Conservation (phyloP, 2,113 vertebrate genomes). For the Eulemur macaco region DNA sequence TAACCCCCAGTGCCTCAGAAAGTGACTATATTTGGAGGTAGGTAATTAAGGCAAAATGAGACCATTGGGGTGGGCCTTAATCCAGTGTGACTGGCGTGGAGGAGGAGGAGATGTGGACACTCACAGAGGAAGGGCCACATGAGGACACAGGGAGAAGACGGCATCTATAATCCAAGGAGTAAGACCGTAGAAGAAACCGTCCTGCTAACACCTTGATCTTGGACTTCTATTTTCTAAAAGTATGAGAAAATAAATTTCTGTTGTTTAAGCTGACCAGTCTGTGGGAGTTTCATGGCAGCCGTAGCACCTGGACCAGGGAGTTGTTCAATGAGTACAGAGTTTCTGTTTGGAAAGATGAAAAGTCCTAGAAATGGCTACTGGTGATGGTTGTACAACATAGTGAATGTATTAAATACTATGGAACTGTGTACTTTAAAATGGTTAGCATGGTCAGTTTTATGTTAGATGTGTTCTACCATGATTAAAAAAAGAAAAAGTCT, state of each 20-base stretch:
- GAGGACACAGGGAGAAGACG: accelerated
- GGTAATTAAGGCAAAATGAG: not conserved
- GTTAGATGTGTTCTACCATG: not conserved
- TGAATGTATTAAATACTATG: not conserved
- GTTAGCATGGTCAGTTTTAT: not conserved
- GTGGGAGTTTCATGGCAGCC: not conserved
- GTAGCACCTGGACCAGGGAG: not conserved
- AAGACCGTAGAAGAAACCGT: not conserved
- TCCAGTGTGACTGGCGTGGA: not conserved
- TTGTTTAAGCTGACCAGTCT: not conserved
- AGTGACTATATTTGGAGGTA: not conserved
- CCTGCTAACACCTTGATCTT: not conserved
- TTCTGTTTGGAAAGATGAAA: not conserved
- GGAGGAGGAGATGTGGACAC: not conserved
- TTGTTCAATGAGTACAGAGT: not conserved
- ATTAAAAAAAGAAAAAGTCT: not conserved
- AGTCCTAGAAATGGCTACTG: not conserved
- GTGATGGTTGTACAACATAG: not conserved
- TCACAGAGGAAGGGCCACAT: not conserved
- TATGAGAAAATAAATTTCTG: not conserved
- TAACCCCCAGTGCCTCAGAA: not conserved
- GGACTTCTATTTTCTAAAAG: not conserved
- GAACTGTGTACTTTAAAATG: not conserved
- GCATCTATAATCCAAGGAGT: not conserved
- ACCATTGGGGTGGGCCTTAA: not conserved